Base-by-base conservation (phyloP, 2,888 invertebrate genomes). In the Galerucella nymphaeae region DNA sequence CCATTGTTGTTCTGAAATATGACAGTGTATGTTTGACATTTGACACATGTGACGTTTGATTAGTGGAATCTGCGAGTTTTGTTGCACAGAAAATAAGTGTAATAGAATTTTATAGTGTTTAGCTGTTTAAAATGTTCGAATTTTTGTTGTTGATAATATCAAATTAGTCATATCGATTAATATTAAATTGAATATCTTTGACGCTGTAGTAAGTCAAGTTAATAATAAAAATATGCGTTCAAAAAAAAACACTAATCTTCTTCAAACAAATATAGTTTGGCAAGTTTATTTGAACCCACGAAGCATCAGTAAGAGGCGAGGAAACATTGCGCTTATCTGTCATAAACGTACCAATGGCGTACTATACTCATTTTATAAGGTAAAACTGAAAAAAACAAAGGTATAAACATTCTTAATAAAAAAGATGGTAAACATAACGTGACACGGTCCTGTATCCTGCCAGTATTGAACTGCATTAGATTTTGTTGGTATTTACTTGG, bases 401-500 rank as follows among this genome's bases (percentile, higher is more conserved):
- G n/a, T n/a, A n/a, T n/a, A n/a, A n/a, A n/a, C n/a, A n/a, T n/a
- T n/a, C n/a, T n/a, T n/a, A n/a, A n/a, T n/a, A n/a, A n/a, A n/a
- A n/a, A n/a, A n/a, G n/a, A n/a, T n/a, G n/a, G n/a, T n/a, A n/a
- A n/a, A n/a, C n/a, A n/a, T n/a, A n/a, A n/a, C n/a, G n/a, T n/a
- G n/a, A n/a, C n/a, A n/a, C n/a, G n/a, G n/a, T n/a, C n/a, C n/a
- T n/a, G n/a, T n/a, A n/a, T n/a, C n/a, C n/a, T n/a, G n/a, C n/a
- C n/a, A n/a, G 14, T 64, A 48, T 50, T 50, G 63, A 64, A 64
- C 45, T 41, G 20, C 11, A 13, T 64, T 11, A 41, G 1, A 53
- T 16, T 6, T 10, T 65, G 55, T 66, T 66, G 57, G 66, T 66
- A 66, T 57, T 41, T 38, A 20, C 18, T 42, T 18, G 6, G 6